These are phyloP conservation scores for Drosophila nebulosa DNA, from an alignment of 1,140 invertebrate species.

Conservation along the genomic window DNA sequence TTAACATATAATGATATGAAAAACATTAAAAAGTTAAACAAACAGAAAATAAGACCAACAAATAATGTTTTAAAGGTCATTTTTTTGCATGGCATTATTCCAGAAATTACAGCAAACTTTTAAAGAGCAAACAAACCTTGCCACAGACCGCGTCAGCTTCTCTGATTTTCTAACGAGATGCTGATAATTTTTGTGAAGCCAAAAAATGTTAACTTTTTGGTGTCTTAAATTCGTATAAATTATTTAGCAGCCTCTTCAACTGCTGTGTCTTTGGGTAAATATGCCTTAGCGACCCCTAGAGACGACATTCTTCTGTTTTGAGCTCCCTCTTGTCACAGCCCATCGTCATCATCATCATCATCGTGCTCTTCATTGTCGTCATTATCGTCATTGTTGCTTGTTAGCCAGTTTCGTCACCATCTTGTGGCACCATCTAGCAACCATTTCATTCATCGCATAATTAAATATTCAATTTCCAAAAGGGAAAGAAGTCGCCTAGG, in stretches of 20 bases:
- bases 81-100: too few relatives aligned
- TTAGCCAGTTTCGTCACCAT: conserved; percentile 65
- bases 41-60: too few relatives aligned
- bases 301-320: conserved; percentile 10
- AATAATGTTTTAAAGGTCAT: too few relatives aligned
- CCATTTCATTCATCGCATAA: conserved; percentile 67
- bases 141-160: background rate
- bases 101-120: background rate
- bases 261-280: conserved; percentile 24
- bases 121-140: background rate
- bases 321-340: background rate
- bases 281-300: conserved; percentile 13
- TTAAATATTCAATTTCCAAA: conserved; percentile 75
- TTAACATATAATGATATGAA: too few relatives aligned
- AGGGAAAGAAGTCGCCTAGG: background rate
- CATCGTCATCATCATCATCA: background rate
- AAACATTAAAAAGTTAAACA: too few relatives aligned
- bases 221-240: conserved; percentile 66
- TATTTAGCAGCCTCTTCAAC: conserved; percentile 57
- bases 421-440: conserved; percentile 29
- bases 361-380: conserved; percentile 7
- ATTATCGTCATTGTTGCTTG: conserved; percentile 19
- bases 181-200: background rate
- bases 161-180: too few relatives aligned
- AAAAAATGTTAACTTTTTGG: conserved; percentile 4